These are phyloP conservation scores for Tetragonisca angustula DNA, from an alignment of 2,888 invertebrate genomes.

Conservation along the genomic window DNA sequence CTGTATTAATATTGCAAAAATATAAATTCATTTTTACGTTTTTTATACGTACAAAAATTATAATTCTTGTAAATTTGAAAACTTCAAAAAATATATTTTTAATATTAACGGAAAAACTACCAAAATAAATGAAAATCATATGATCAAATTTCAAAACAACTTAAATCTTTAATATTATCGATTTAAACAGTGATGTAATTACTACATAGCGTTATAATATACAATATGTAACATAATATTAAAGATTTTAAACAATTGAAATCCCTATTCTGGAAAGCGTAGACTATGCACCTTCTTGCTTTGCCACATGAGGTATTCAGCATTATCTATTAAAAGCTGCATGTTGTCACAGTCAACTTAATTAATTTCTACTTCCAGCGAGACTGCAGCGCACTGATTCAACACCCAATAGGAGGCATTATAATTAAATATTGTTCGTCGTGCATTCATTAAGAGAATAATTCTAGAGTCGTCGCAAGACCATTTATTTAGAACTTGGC, in stretches of 20 bases:
- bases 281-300: slow-evolving; percentile 49
- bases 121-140: not conserved
- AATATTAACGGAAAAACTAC: not conserved
- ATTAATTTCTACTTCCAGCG: slow-evolving; percentile 82
- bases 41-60: not conserved
- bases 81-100: not conserved
- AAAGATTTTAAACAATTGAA: not conserved
- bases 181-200: not conserved
- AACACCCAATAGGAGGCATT: slow-evolving; percentile 81
- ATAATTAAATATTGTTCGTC: slow-evolving; percentile 78
- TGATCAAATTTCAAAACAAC: not conserved
- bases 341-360: slow-evolving; percentile 72
- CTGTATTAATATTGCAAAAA: not conserved
- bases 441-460: slow-evolving; percentile 61
- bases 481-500: slow-evolving; percentile 43
- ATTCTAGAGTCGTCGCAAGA: slow-evolving; percentile 60
- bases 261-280: slow-evolving; percentile 48
- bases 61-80: not conserved
- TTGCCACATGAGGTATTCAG: slow-evolving; percentile 54
- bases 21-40: not conserved
- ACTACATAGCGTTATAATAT: not conserved
- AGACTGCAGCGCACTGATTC: slow-evolving; percentile 84
- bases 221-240: slow-evolving; percentile 13
- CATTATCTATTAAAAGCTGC: slow-evolving; percentile 56
- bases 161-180: slow-evolving; percentile 9